Evolutionary conservation across 2,797 vertebrate species (phyloP), one percentile per base, ranked within the genome.

Genomic region (Sebastes vulpes): DNA sequence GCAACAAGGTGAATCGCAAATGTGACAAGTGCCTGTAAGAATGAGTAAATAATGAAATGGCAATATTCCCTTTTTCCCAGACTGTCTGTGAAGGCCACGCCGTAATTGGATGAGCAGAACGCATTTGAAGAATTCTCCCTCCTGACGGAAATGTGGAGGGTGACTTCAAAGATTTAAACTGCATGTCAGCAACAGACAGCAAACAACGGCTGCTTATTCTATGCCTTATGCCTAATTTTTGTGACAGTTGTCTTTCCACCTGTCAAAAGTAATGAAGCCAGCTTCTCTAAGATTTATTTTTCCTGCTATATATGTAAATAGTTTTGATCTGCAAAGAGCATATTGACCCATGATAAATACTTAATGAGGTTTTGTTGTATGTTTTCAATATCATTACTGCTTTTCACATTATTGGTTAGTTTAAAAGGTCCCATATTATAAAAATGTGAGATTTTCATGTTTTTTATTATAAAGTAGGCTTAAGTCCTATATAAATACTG

Each of bases 1-100:
- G 42, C 80, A 84, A 84, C 77, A 89, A 86, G 86, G 82, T 87
- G 86, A 90, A 84, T 81, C 75, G 64, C 65, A 81, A 72, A 83
- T 68, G 59, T 70, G 82, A 79, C 76, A 61, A 79, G 72, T 38
- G 63, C 66, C 63, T 65, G 71, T 25, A 65, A 80, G 79, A 73
- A 83, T 25, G 64, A 73, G 70, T 48, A 64, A 54, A 72, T 57
- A 54, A 83, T 81, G 77, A 91, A 87, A 85, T 59, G 67, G 18
- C 79, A 76, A 69, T 65, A 74, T 72, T 80, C 21, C 66, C 68
- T 68, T 77, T 78, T 54, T 53, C 50, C 66, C 12, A 6, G 53
- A 66, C 71, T 35, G 83, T 74, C 86, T 66, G 67, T 11, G 54
- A 84, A 79, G 86, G 63, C 79, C 38, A 7, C 11, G 10, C 63